Evolutionary conservation across 2,113 vertebrate genomes (phyloP), one percentile per base, ranked within the genome.

Genomic region (Arvicanthis niloticus): DNA sequence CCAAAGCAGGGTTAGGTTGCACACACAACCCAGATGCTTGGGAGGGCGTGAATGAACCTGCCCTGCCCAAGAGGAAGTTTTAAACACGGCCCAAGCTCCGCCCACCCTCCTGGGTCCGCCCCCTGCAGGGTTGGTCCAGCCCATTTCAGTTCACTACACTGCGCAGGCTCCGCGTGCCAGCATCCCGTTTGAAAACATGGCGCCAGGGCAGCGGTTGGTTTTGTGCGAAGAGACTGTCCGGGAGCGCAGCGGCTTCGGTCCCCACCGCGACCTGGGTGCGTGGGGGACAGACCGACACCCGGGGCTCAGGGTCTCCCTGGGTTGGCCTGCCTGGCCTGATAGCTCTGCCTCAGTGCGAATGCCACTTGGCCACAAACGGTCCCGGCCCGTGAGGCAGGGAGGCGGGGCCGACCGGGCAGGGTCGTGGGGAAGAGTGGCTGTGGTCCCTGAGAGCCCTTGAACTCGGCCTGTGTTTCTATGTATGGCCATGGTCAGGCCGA

Each of bases 201-300:
- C 99, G 98, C 97, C 97, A 0, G 90, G 26, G 0, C 34, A 1
- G 65, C 16, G 58, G 82, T 42, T 97, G 80, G 65, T 94, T 9
- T 89, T 99, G 93, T 98, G 98, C 34, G 99, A 99, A 97, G 98
- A 98, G 24, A 99, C 98, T 97, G 98, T 99, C 82, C 98, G 99
- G 26, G 98, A 98, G 21, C 98, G 93, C 93, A 82, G 99, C 62
- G 94, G 97, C 2, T 80, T 99, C 53, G 93, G 98, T 96, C 60
- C 98, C 16, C 94, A 98, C 42, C 97, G 92, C 3, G 98, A 97
- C 92, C 97, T 99, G 42, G 99, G 99, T 99, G 98, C 98, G 92
- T 31, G 62, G 42, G 34, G 4, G 22, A 37, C 34, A 0, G 70
- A 31, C 42, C 29, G 29, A 68, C 67, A 67, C 29, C 29, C 13